Base-by-base conservation (phyloP, 1,140 invertebrate genomes). In the Cherax destructor region DNA sequence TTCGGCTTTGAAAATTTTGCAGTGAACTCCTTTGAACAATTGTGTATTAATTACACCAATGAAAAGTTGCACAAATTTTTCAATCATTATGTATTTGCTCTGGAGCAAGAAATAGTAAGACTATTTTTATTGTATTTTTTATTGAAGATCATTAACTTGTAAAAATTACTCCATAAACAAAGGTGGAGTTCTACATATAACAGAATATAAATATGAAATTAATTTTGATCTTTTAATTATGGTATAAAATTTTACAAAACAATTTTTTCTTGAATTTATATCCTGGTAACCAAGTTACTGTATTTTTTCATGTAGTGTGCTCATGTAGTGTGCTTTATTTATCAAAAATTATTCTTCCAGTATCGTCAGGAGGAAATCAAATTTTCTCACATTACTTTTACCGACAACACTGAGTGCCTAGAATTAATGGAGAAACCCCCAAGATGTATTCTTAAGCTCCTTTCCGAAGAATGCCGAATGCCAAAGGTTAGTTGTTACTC, bases 41-140 rank as follows among this genome's bases (percentile, higher is more conserved):
- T 96, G n/a, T 99, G 98, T 94, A 99, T 99, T 93, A 99, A 99
- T 95, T 99, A 99, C 94, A 99, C 98, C 0, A 99, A 99, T 94
- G 99, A 99, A 94, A 99, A 99, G 94, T 95, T 99, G 16, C 99
- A 99, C 94, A 99, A 99, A 95, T 99, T 99, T 95, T 99, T 99
- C 95, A 99, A 99, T 95, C 98, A 98, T 94, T 98, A 98, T 93
- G 98, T 99, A 0, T 99, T 99, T 94, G 97, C 97, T 0, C 94
- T 98, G 88, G 98, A 99, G 95, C 98, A 98, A 94, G 97, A 98
- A 95, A 97, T 98, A 93, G 98, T 98, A 95, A 97, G 97, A 59
- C 81, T 92, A 78, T 41, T 41, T 88, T 56, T 21, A 18, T 69
- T 69, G 6, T 69, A 21, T 2, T 69, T 69, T 69, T 13, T 2